Base-by-base conservation (phyloP, 2,888 invertebrate species). In the Eupithecia centaureata region DNA sequence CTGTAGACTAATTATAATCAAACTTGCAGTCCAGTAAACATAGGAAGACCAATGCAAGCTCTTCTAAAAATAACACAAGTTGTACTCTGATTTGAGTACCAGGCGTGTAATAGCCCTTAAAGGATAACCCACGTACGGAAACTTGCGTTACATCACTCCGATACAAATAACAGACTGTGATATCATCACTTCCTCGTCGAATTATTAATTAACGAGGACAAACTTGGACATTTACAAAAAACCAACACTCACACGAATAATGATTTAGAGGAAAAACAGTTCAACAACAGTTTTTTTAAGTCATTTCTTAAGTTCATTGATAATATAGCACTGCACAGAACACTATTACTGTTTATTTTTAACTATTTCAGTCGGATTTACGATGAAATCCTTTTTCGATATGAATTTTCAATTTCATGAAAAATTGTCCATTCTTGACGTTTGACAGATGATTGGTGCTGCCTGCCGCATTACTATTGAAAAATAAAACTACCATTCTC, bases 21-120 rank as follows among this genome's bases (percentile, higher is more conserved):
- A 32, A 61, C 27, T 63, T 30, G 61, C 71, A 78, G 81, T 85
- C 84, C 87, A 87, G 86, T 83, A 87, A 80, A 82, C 79, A 80
- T 84, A 80, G 79, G 65, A 52, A 52, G 25, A 47, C 28, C 35
- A 61, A 32, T 10, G 13, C 42, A 74, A 83, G 82, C 84, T 85
- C 78, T 67, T 74, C 91, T 92, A 92, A 83, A 91, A 91, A 92
- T 92, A 92, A 86, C 84, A 81, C 82, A 73, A 67, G 74, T 76
- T 79, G 18, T 1, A 47, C 22, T 47, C 30, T 18, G 28, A 57
- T 33, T 80, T 72, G 47, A 38, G n/a, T 54, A 64, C 28, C 28
- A n/a, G 54, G 65, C 67, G 33, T 57, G 35, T 62, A 61, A 30
- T 15, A 18, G 18, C n/a, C 28, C 25, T 32, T 27, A 62, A 33